Evolutionary conservation across 1,140 invertebrate genomes (phyloP).

Genomic region (Pseudomyrmex pallidus): DNA sequence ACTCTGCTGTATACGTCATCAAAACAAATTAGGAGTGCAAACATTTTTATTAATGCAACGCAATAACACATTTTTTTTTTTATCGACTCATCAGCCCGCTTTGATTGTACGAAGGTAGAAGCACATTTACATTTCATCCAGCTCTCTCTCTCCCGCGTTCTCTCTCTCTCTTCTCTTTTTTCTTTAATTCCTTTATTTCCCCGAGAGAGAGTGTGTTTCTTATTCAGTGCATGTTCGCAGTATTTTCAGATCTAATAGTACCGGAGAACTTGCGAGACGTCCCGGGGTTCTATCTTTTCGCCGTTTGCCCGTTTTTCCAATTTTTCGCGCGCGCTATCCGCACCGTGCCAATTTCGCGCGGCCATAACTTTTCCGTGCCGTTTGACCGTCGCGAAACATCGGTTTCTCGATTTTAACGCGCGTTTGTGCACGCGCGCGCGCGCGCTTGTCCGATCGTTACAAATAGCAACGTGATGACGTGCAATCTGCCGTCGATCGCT

Average conservation of each 20-base stretch:
- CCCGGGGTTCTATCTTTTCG: slow-evolving; percentile 41
- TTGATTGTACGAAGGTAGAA: slow-evolving; percentile 25
- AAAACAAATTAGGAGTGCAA: slow-evolving; percentile 14
- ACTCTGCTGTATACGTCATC: not conserved
- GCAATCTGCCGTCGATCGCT: not conserved
- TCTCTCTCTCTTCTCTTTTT: not conserved
- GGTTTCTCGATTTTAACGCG: slow-evolving; percentile 44
- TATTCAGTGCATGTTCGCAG: slow-evolving; percentile 49
- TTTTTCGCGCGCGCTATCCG: slow-evolving; percentile 36
- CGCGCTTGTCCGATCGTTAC: slow-evolving; percentile 13
- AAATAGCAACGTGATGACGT: slow-evolving; percentile 41
- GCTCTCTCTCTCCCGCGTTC: not conserved
- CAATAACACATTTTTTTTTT: slow-evolving; percentile 11
- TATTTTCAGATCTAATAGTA: slow-evolving; percentile 57
- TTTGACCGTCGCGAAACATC: slow-evolving; percentile 42
- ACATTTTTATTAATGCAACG: slow-evolving; percentile 16
- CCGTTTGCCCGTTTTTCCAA: slow-evolving; percentile 54
- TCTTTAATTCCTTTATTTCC: slow-evolving; percentile 37
- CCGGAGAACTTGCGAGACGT: slow-evolving; percentile 31
- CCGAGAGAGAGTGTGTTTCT: slow-evolving; percentile 26
- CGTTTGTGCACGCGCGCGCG: not conserved
- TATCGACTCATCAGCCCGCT: slow-evolving; percentile 31
- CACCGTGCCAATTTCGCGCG: slow-evolving; percentile 41
- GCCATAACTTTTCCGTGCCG: slow-evolving; percentile 41
- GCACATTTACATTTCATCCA: slow-evolving; percentile 32